phyloP scores from a whole-genome alignment of 2,888 invertebrate species.

The Rhagium mordax region DNA sequence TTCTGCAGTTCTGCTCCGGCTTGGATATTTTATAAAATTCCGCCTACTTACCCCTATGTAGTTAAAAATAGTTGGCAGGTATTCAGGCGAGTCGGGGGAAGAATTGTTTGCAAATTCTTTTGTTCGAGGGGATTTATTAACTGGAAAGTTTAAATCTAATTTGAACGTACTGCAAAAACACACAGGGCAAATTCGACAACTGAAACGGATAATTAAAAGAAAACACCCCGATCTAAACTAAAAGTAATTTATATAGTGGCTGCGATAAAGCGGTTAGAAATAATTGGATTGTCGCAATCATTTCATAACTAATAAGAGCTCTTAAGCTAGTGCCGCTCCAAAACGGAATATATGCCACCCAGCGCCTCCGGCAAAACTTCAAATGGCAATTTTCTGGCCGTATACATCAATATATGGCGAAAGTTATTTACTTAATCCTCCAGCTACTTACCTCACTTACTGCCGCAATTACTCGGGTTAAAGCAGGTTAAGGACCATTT shows the following conservation, averaged over 20 bases:
- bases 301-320: neutral
- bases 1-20: neutral
- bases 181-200: neutral
- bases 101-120: constrained; percentile 10
- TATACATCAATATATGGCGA: neutral
- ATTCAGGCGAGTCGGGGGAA: neutral
- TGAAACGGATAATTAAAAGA: constrained; percentile 5
- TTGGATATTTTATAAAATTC: constrained; percentile 8
- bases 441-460: neutral
- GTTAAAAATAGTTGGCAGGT: constrained; percentile 24
- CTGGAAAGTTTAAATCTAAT: constrained; percentile 17
- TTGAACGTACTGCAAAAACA: neutral
- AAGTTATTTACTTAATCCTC: neutral
- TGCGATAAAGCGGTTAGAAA: neutral
- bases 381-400: neutral
- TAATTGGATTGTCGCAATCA: neutral
- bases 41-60: neutral
- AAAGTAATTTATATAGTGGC: neutral
- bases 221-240: neutral
- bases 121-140: constrained; percentile 17
- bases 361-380: neutral
- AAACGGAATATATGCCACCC: neutral
- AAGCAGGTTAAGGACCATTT: neutral
- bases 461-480: neutral
- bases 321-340: neutral